These are phyloP conservation scores for Illadopsis cleaveri DNA, from an alignment of 2,113 vertebrate genomes.

Conservation along the genomic window DNA sequence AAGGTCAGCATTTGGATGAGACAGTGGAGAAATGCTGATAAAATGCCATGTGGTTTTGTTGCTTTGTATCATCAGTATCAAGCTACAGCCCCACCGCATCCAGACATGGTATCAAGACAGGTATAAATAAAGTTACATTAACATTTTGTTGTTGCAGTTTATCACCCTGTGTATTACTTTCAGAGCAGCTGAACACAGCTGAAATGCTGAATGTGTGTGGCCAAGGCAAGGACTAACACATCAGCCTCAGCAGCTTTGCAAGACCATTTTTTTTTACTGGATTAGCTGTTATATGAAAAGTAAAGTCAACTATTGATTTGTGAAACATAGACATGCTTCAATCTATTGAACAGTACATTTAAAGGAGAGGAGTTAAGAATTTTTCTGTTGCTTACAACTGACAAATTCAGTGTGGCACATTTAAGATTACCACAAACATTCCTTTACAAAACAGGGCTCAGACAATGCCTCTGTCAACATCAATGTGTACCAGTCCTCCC, in stretches of 20 bases:
- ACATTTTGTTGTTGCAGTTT: neutral
- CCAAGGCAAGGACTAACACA: neutral
- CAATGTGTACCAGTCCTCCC: neutral
- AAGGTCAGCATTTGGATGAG: neutral
- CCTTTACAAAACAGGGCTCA: neutral
- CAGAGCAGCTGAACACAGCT: neutral
- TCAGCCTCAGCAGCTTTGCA: neutral
- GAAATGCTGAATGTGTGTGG: neutral
- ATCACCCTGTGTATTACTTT: neutral
- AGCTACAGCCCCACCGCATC: neutral
- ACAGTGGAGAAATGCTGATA: slow-evolving; percentile 13
- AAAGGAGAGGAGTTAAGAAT: neutral
- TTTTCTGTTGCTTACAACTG: neutral
- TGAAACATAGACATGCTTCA: neutral
- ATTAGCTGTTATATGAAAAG: neutral
- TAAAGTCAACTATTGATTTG: neutral
- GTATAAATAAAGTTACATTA: slow-evolving; percentile 6
- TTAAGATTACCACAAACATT: neutral
- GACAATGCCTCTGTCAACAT: neutral
- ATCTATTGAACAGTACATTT: neutral
- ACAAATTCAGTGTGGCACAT: neutral
- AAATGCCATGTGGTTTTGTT: neutral
- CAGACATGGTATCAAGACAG: neutral
- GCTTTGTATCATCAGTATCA: neutral
- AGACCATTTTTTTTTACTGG: neutral